phyloP scores from a whole-genome alignment of 2,797 vertebrate genomes.

The Lutjanus argentimaculatus region DNA sequence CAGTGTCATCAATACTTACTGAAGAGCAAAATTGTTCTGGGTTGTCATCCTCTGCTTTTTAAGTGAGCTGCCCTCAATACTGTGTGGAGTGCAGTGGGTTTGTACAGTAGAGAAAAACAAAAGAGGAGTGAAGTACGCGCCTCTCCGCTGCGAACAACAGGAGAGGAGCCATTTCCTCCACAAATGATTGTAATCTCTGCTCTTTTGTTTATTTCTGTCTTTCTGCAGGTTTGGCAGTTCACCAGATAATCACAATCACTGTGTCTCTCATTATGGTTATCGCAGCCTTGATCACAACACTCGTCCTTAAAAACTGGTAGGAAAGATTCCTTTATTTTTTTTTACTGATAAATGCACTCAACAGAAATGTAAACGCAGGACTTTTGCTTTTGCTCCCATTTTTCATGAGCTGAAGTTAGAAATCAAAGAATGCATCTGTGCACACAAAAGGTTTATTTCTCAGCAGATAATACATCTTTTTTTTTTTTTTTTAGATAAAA shows the following conservation, averaged over 20 bases:
- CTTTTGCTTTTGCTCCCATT: too few relatives aligned
- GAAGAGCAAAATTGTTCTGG: slow-evolving; percentile 31
- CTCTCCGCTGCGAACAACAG: slow-evolving; percentile 14
- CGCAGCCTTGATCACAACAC: slow-evolving; percentile 98
- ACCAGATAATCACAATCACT: slow-evolving; percentile 99
- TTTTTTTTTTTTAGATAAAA: too few relatives aligned
- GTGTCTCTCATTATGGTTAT: slow-evolving; percentile 99
- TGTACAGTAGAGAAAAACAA: slow-evolving; percentile 2
- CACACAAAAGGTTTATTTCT: too few relatives aligned
- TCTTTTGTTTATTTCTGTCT: slow-evolving; percentile 53
- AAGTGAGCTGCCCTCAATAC: slow-evolving; percentile 13
- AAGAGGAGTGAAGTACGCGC: not conserved
- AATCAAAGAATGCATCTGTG: too few relatives aligned
- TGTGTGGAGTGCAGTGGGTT: slow-evolving; percentile 8
- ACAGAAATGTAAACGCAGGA: too few relatives aligned
- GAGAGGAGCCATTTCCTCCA: slow-evolving; percentile 11
- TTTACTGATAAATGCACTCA: too few relatives aligned
- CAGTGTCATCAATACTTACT: slow-evolving; percentile 53
- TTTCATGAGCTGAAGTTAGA: too few relatives aligned
- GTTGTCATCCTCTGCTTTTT: slow-evolving; percentile 17
- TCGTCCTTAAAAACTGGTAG: slow-evolving; percentile 99
- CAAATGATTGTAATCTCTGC: slow-evolving; percentile 42
- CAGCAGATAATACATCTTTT: too few relatives aligned
- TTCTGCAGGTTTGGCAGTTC: slow-evolving; percentile 95
- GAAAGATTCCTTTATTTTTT: slow-evolving; percentile 87